These are phyloP conservation scores for Hecatera dysodea DNA, from an alignment of 2,888 invertebrate genomes.

Conservation along the genomic window DNA sequence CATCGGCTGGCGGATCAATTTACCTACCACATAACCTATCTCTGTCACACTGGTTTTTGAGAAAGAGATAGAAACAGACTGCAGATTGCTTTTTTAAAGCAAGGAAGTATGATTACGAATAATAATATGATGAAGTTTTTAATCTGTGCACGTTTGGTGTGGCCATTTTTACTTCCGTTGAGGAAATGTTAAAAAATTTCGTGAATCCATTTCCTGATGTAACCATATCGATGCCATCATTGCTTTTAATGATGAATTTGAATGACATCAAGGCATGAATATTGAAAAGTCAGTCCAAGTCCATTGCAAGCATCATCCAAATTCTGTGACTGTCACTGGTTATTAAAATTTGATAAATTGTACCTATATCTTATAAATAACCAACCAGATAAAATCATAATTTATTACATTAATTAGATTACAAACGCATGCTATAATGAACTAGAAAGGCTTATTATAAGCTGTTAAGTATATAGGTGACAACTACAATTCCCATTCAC, in stretches of 20 bases:
- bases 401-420: not conserved
- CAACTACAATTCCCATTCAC: conserved; percentile 10
- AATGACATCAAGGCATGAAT: conserved; percentile 23
- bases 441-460: not conserved
- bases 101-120: conserved; percentile 52
- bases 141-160: conserved; percentile 65
- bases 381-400: not conserved
- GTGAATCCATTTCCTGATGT: conserved; percentile 58
- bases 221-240: conserved; percentile 53
- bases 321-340: not conserved
- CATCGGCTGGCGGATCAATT: conserved; percentile 71
- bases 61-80: conserved; percentile 55
- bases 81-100: conserved; percentile 56
- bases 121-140: conserved; percentile 54
- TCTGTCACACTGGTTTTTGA: conserved; percentile 48
- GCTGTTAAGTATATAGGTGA: conserved; percentile 7
- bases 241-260: conserved; percentile 39
- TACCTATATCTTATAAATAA: not conserved
- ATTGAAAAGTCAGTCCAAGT: conserved; percentile 9
- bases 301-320: not conserved
- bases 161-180: conserved; percentile 69
- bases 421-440: not conserved
- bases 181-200: conserved; percentile 57
- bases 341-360: not conserved
- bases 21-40: conserved; percentile 65